Evolutionary conservation across 2,113 vertebrate genomes (phyloP).

Genomic region (Gymnobelideus leadbeateri): DNA sequence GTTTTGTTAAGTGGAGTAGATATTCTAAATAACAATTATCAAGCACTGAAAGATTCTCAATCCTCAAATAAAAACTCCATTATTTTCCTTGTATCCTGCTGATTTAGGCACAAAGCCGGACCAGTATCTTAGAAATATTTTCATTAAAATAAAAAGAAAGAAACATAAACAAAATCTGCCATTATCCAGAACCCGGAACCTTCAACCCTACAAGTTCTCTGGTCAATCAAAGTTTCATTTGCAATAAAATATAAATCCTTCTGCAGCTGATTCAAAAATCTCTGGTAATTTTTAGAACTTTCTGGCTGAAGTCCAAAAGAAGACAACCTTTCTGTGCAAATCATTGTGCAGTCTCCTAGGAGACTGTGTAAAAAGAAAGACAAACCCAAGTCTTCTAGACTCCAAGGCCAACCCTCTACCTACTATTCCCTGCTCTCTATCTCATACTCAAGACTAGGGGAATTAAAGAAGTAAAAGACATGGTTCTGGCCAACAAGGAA

Average conservation of each 20-base stretch:
- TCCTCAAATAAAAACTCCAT: neutral
- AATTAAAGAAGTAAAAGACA: neutral
- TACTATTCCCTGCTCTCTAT: neutral
- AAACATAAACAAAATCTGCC: neutral
- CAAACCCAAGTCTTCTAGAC: neutral
- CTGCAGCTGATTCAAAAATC: neutral
- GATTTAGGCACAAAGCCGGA: neutral
- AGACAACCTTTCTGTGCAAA: neutral
- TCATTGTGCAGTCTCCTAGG: neutral
- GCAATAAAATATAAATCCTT: neutral
- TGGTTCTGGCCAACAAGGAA: neutral
- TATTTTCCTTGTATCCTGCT: neutral
- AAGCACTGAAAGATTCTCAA: neutral
- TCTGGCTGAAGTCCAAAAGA: neutral
- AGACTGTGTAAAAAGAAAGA: neutral
- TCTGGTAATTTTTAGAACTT: neutral
- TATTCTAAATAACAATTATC: neutral
- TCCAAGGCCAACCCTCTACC: neutral
- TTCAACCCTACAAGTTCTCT: neutral
- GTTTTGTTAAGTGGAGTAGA: neutral
- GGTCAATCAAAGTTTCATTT: neutral
- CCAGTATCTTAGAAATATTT: neutral
- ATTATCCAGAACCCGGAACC: neutral
- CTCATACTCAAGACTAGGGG: neutral
- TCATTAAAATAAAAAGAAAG: too few species aligned